Evolutionary conservation across 2,797 vertebrate species (phyloP).

Genomic region (Dryobates pubescens): DNA sequence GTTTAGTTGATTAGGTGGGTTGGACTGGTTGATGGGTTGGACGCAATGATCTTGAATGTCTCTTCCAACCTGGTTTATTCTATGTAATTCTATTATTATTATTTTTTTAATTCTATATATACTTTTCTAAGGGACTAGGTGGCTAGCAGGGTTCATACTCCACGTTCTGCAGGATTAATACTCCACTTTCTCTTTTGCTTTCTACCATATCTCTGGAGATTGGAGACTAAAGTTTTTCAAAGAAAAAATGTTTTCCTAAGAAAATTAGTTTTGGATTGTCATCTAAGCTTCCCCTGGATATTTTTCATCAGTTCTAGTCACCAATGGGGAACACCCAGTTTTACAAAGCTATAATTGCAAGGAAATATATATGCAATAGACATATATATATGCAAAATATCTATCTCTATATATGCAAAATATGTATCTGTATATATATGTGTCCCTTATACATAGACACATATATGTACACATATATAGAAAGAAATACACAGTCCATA

Average conservation of each 20-base stretch:
- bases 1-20: no score
- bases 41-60: no score
- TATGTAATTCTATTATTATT: no score
- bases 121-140: neutral
- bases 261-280: neutral
- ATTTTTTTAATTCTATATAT: neutral
- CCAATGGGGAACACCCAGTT: neutral
- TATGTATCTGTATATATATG: no score
- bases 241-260: neutral
- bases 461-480: neutral
- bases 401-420: no score
- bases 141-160: neutral
- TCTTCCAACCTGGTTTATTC: no score
- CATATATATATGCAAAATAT: neutral
- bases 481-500: neutral
- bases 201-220: neutral
- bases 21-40: no score
- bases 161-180: neutral
- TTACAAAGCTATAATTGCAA: neutral
- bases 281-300: neutral
- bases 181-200: neutral
- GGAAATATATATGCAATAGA: neutral
- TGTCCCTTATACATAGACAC: neutral
- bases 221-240: neutral
- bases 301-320: neutral